These are phyloP conservation scores for Andrena camellia DNA, from an alignment of 2,888 invertebrate genomes.

Conservation along the genomic window DNA sequence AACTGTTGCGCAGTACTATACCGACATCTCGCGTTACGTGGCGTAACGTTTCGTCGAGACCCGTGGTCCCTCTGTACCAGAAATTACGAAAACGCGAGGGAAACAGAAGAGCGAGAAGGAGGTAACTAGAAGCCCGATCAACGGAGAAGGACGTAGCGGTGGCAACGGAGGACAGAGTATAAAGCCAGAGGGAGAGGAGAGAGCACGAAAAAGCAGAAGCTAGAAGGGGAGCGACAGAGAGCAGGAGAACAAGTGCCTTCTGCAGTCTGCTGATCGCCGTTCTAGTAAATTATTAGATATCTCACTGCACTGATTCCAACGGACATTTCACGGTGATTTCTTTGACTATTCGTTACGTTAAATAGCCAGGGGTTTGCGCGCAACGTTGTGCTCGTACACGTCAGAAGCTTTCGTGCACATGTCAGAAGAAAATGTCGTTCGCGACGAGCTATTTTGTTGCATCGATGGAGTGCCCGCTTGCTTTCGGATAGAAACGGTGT, in stretches of 20 bases:
- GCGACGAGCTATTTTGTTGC: slow-evolving; percentile 17
- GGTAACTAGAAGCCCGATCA: not conserved
- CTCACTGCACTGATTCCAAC: slow-evolving; percentile 13
- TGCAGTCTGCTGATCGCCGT: slow-evolving; percentile 55
- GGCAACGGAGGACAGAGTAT: not conserved
- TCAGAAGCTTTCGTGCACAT: not conserved
- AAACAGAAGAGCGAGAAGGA: slow-evolving; percentile 31
- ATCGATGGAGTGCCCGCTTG: slow-evolving; percentile 12
- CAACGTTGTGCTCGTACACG: not conserved
- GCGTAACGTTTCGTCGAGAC: not conserved
- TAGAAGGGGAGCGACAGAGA: slow-evolving; percentile 16
- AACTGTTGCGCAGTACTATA: not conserved
- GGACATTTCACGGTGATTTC: slow-evolving; percentile 54
- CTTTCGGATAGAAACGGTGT: not conserved
- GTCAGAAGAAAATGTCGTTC: slow-evolving; percentile 46
- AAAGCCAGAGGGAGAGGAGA: slow-evolving; percentile 10
- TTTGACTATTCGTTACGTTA: not conserved
- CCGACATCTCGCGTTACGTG: slow-evolving; percentile 11
- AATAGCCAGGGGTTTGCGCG: not conserved
- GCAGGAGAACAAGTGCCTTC: slow-evolving; percentile 52
- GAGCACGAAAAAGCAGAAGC: slow-evolving; percentile 19
- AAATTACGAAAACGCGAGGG: slow-evolving; percentile 28
- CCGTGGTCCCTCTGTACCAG: slow-evolving; percentile 20
- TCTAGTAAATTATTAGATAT: slow-evolving; percentile 51
- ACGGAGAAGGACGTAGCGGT: slow-evolving; percentile 13